A percentile compares a stretch with the other conserved stretches of the same genome.
Evolutionary conservation across 2,113 vertebrate species (phyloP).

Genomic region (rat (Rattus norvegicus)): GRCr8 NC_086029.1:44739001-44739500

Average conservation of each 20-base stretch:
- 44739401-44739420: background rate
- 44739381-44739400: background rate
- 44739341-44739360: background rate
- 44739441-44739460: background rate
- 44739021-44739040: background rate
- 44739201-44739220: rapidly evolving
- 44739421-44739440: background rate
- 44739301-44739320: background rate
- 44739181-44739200: background rate
- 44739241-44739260: background rate
- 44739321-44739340: background rate
- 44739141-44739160: background rate
- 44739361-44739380: background rate
- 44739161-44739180: background rate
- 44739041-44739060: background rate
- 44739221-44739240: background rate
- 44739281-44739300: background rate
- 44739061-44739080: background rate
- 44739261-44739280: background rate
- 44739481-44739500: background rate
- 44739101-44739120: background rate
- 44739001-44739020: background rate
- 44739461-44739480: background rate
- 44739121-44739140: background rate
- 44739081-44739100: background rate